Conservation (phyloP, 2,797 vertebrate genomes). For the Sebastes iracundus region DNA sequence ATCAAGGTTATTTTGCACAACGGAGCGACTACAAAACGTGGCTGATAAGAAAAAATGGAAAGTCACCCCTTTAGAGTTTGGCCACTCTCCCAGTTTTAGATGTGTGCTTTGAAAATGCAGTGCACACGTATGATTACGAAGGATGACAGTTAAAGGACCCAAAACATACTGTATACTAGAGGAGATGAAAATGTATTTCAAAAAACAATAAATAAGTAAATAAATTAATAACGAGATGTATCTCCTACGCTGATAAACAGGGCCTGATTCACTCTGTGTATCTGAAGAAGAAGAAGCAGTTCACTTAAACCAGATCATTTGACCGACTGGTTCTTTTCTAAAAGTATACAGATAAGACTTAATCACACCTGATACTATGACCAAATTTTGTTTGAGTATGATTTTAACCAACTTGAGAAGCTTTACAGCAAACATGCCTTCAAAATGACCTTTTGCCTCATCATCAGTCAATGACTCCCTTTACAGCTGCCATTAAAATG, state of each 20-base stretch:
- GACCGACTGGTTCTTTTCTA: not conserved
- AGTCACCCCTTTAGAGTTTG: not conserved
- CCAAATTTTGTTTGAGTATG: not conserved
- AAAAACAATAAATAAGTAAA: not conserved
- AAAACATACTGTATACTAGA: not conserved
- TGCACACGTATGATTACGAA: not conserved
- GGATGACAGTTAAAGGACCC: not conserved
- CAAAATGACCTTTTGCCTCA: not conserved
- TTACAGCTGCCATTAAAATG: too few relatives aligned
- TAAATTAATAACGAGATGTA: rapidly evolving
- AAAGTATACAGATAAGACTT: not conserved
- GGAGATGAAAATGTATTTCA: not conserved
- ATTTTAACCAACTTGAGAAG: not conserved
- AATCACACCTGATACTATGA: not conserved
- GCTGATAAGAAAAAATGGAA: not conserved
- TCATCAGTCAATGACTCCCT: rapidly evolving
- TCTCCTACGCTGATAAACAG: not conserved
- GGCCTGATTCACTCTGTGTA: not conserved
- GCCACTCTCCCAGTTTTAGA: not conserved
- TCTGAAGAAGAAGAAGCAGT: not conserved
- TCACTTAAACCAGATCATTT: not conserved
- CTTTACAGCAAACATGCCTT: not conserved
- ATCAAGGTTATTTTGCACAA: not conserved
- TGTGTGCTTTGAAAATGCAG: not conserved
- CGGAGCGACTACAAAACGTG: not conserved